phyloP scores from a whole-genome alignment of 2,113 vertebrate genomes.

The Lontra canadensis region DNA sequence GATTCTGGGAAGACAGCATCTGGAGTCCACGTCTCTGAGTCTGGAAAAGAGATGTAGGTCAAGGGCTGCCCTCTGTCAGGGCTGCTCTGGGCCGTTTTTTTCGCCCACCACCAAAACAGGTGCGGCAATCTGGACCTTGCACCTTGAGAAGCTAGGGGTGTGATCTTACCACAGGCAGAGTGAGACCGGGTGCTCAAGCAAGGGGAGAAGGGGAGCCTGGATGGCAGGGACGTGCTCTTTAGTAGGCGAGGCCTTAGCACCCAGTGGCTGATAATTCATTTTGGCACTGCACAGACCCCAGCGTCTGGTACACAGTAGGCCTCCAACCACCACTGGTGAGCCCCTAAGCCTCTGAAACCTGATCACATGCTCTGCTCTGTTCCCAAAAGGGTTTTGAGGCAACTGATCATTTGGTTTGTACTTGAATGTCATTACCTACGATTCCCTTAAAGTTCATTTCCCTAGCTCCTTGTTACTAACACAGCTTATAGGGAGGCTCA shows the following conservation, averaged over 20 bases:
- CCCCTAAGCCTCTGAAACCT: not conserved
- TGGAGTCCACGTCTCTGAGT: not conserved
- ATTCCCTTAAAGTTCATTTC: not conserved
- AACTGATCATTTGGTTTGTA: not conserved
- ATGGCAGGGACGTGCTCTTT: not conserved
- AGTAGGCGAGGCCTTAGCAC: rapidly evolving
- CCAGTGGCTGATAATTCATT: not conserved
- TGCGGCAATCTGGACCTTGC: rapidly evolving
- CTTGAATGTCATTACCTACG: not conserved
- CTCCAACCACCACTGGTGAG: rapidly evolving
- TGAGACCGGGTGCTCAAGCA: not conserved
- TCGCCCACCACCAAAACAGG: too few relatives aligned
- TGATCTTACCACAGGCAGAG: not conserved
- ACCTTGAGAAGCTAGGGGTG: not conserved
- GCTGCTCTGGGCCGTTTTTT: not conserved
- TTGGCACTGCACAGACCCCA: not conserved
- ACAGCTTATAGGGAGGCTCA: not conserved
- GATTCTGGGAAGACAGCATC: not conserved
- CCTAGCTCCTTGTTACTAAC: not conserved
- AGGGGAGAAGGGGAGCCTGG: rapidly evolving
- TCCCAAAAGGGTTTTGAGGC: not conserved
- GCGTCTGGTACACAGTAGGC: not conserved
- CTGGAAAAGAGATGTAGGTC: not conserved
- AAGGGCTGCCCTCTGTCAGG: too few relatives aligned
- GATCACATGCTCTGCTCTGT: not conserved